These are phyloP conservation scores for Mirounga angustirostris DNA, from an alignment of 2,113 vertebrate species.

Conservation along the genomic window DNA sequence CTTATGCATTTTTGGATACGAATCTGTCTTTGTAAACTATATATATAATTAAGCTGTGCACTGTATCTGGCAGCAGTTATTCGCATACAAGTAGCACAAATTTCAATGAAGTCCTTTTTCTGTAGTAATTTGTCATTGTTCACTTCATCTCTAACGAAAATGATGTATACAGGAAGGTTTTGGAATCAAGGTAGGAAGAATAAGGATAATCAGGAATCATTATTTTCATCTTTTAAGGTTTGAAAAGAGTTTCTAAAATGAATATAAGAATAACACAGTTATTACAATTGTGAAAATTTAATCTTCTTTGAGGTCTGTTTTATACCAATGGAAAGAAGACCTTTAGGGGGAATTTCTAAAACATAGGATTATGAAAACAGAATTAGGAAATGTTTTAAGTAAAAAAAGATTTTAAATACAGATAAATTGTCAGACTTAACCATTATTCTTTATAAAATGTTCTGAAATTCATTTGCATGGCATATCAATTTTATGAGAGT, in stretches of 20 bases:
- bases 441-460: not conserved
- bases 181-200: slow-evolving; percentile 27
- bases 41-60: slow-evolving; percentile 57
- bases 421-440: not conserved
- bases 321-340: not conserved
- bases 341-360: not conserved
- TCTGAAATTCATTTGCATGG: not conserved
- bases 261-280: not conserved
- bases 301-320: not conserved
- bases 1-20: slow-evolving; percentile 34
- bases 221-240: slow-evolving; percentile 63
- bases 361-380: not conserved
- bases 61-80: slow-evolving; percentile 26
- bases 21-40: slow-evolving; percentile 51
- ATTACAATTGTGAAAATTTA: slow-evolving; percentile 48
- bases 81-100: slow-evolving; percentile 30
- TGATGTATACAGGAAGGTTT: not conserved
- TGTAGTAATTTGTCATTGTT: slow-evolving; percentile 62
- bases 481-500: not conserved
- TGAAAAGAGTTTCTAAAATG: slow-evolving; percentile 57
- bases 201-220: slow-evolving; percentile 66
- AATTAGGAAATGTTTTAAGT: slow-evolving; percentile 32
- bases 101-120: slow-evolving; percentile 37
- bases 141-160: slow-evolving; percentile 55
- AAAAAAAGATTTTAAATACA: slow-evolving; percentile 29